A percentile compares a stretch with the other conserved stretches of the same genome.
Conservation (phyloP, 2,113 vertebrate species). For the Ictalurus punctatus region DNA sequence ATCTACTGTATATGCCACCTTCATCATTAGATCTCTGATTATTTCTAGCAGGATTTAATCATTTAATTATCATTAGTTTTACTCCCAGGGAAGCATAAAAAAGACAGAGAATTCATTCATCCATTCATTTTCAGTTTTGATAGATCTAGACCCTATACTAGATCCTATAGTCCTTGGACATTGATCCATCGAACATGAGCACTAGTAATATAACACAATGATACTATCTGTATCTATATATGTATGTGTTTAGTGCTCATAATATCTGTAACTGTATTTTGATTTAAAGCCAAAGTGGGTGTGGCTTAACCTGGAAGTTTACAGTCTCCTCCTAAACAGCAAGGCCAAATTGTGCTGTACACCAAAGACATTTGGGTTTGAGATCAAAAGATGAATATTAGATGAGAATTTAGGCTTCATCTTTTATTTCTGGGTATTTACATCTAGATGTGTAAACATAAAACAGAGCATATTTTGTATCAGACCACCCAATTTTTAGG, state of each 20-base stretch:
- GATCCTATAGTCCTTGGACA: background rate
- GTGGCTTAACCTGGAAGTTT: background rate
- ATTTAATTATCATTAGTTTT: background rate
- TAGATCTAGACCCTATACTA: background rate
- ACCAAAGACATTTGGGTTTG: no score
- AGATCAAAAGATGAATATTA: no score
- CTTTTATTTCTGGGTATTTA: no score
- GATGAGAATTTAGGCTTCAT: no score
- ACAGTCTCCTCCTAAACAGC: no score
- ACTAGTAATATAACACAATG: background rate
- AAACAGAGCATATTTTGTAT: no score
- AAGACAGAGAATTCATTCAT: background rate
- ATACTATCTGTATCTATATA: background rate
- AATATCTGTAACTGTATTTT: background rate
- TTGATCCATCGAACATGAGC: background rate
- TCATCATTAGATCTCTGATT: background rate
- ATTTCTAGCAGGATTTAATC: background rate
- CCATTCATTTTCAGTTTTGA: background rate
- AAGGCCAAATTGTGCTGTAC: no score
- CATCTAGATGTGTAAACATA: no score
- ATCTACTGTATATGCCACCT: background rate
- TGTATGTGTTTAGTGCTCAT: background rate
- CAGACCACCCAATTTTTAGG: no score
- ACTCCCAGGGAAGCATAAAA: background rate
- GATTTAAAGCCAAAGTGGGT: background rate